phyloP scores from a whole-genome alignment of 2,797 vertebrate species.

The Ceryle rudis region DNA sequence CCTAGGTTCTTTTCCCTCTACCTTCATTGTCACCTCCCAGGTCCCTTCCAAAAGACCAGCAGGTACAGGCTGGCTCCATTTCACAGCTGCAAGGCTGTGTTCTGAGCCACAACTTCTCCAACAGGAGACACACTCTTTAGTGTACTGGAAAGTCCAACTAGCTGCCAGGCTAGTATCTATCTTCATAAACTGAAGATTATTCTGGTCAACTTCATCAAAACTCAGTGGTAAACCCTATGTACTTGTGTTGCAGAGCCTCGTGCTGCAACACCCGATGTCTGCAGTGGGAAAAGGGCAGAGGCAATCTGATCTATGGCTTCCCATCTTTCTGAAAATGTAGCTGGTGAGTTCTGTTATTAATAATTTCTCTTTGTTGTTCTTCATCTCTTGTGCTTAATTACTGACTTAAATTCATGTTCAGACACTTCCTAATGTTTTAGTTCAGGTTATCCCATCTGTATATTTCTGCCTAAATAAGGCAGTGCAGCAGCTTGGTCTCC shows the following conservation, averaged over 20 bases:
- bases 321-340: not conserved
- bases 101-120: not conserved
- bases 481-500: not conserved
- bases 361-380: not conserved
- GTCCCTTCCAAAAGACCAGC: not conserved
- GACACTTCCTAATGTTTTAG: not conserved
- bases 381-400: not conserved
- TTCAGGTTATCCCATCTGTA: not conserved
- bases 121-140: not conserved
- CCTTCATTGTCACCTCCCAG: not conserved
- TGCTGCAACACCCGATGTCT: not conserved
- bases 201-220: not conserved
- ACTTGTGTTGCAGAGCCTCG: not conserved
- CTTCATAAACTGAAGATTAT: not conserved
- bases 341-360: not conserved
- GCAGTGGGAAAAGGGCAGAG: not conserved
- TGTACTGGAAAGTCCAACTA: not conserved
- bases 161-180: not conserved
- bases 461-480: not conserved
- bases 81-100: not conserved
- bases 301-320: not conserved
- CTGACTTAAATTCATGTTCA: not conserved
- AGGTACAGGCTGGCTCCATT: not conserved
- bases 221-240: accelerated
- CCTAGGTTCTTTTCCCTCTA: not conserved